These are phyloP conservation scores for Cavia aperea DNA, from an alignment of 2,113 vertebrate genomes.

Conservation along the genomic window DNA sequence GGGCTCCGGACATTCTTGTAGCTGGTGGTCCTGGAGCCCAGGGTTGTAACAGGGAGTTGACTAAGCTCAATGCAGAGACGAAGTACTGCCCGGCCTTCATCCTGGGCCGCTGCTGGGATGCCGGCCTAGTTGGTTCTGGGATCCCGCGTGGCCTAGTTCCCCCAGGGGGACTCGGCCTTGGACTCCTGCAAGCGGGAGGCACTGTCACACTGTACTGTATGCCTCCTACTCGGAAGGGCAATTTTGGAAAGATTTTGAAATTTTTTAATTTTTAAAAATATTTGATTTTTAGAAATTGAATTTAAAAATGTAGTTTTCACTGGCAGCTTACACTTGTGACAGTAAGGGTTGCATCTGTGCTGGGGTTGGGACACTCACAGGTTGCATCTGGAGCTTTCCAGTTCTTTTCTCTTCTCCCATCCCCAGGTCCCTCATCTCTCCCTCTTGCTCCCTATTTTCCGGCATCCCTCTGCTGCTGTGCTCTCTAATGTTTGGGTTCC, in stretches of 20 bases:
- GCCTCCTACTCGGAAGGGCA: no score
- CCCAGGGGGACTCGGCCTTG: not conserved
- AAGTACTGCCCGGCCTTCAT: no score
- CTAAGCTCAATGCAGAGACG: no score
- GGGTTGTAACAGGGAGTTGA: no score
- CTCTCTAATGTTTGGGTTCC: not conserved
- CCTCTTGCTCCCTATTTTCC: not conserved
- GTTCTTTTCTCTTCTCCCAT: not conserved
- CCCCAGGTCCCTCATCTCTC: not conserved
- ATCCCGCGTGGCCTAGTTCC: not conserved
- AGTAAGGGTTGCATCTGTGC: not conserved
- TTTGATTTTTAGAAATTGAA: not conserved
- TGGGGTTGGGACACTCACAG: not conserved
- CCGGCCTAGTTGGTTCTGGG: not conserved
- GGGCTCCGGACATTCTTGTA: not conserved
- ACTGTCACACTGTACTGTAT: not conserved
- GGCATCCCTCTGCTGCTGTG: not conserved
- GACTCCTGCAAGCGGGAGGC: not conserved
- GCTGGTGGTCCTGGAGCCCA: not conserved
- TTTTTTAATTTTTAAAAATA: not conserved
- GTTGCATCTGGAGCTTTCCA: not conserved
- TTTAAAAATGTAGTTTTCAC: not conserved
- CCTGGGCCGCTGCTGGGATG: not conserved
- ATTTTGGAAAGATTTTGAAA: not conserved
- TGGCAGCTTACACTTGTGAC: not conserved